phyloP scores from a whole-genome alignment of 1,140 invertebrate species.

The Zaprionus capensis region DNA sequence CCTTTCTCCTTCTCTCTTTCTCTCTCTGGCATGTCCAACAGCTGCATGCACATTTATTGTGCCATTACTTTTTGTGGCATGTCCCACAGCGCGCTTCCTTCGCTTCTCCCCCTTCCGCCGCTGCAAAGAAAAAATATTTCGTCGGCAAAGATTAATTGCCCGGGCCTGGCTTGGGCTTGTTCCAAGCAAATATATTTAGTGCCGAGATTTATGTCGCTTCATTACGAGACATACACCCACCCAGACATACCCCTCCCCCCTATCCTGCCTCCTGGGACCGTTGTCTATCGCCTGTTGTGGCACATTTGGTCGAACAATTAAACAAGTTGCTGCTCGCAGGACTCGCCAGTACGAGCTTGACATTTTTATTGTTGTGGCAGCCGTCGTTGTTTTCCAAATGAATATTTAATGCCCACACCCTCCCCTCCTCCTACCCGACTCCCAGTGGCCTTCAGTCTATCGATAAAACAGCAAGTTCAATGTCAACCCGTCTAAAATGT shows the following conservation, averaged over 20 bases:
- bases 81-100: conserved; percentile 21
- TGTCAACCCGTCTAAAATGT: conserved; percentile 52
- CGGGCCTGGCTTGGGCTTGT: conserved; percentile 38
- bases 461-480: conserved; percentile 70
- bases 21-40: neutral
- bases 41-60: conserved; percentile 74
- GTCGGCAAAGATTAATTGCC: conserved; percentile 70
- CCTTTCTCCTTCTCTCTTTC: neutral
- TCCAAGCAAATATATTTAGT: conserved; percentile 77
- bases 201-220: conserved; percentile 79
- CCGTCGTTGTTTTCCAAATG: conserved; percentile 57
- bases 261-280: neutral
- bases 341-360: conserved; percentile 30
- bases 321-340: conserved; percentile 50
- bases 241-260: neutral
- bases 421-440: neutral
- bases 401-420: conserved; percentile 66
- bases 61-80: conserved; percentile 57
- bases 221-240: conserved; percentile 47
- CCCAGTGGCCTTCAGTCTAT: conserved; percentile 58
- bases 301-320: conserved; percentile 69
- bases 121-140: conserved; percentile 27
- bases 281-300: conserved; percentile 29
- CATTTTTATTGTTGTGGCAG: conserved; percentile 73
- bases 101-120: too few species aligned